Evolutionary conservation across 2,113 vertebrate species (phyloP).

Genomic region (Leucopsar rothschildi): DNA sequence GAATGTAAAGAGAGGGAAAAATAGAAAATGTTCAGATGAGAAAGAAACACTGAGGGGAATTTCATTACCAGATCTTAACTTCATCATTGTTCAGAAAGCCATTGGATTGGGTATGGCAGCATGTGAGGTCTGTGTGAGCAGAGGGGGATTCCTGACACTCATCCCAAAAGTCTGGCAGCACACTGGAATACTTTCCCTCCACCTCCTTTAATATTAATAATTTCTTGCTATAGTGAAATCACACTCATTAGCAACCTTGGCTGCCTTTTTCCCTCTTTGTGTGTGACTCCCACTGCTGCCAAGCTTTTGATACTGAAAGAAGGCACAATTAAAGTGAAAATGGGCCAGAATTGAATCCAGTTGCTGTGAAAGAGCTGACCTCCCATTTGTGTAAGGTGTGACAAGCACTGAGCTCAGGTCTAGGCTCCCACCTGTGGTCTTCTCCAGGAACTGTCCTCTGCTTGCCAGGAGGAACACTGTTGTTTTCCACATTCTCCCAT

Average conservation of each 20-base stretch:
- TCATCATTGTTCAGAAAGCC: not conserved
- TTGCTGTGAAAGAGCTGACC: not conserved
- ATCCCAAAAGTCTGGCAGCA: not conserved
- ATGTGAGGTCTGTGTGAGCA: rapidly evolving
- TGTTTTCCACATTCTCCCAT: not conserved
- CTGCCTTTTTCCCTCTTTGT: not conserved
- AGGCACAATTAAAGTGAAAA: rapidly evolving
- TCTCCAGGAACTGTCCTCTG: not conserved
- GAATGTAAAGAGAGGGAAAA: not conserved
- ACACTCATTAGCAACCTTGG: not conserved
- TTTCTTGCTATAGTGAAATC: not conserved
- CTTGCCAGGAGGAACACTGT: not conserved
- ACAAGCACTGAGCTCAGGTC: not conserved
- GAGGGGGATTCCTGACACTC: not conserved
- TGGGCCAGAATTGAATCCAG: not conserved
- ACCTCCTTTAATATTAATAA: not conserved
- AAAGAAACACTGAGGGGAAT: not conserved
- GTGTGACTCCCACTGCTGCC: not conserved
- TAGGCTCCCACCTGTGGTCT: not conserved
- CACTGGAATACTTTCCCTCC: not conserved
- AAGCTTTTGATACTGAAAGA: not conserved
- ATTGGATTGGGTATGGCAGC: rapidly evolving
- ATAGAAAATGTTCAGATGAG: not conserved
- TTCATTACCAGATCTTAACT: not conserved
- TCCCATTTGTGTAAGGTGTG: not conserved